Evolutionary conservation across 2,888 invertebrate genomes (phyloP), one percentile per base, ranked within the genome.

Genomic region (Azorinus chamasolen): DNA sequence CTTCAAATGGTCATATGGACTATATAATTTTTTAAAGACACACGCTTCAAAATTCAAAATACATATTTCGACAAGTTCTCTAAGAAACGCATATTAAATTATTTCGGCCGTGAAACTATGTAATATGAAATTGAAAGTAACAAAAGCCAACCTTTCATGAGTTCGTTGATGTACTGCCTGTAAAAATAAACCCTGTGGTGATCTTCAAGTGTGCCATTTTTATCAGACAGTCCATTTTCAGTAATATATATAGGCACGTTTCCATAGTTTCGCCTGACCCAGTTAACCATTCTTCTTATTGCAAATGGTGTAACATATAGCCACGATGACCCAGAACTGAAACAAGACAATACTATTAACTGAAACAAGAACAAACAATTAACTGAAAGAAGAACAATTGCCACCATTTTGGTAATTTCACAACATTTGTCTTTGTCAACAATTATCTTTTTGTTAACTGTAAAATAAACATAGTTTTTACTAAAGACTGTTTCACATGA

Each of bases 311-410:
- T 86, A 0, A 88, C 88, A 32, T 82, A 73, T 27, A 90, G 63
- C 90, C 91, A 90, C 6, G 63, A 62, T 1, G 84, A 84, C 10
- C 83, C 82, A 25, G 88, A 84, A 25, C 89, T 89, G 20, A 8
- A 66, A 43, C 45, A 45, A 3, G 4, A 18, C 4, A 14, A 20
- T 45, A 20, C 41, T 41, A 48, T 20, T n/a, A 48, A 12, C 14
- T 41, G 14, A 41, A 10, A 41, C 41, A 41, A 41, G 10, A 41
- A 41, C 14, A 41, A 41, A 41, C 10, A n/a, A n/a, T 18, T 96
- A 89, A 0, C 96, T 96, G 59, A 96, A 94, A 92, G 96, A 96
- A 89, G 97, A 96, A 1, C 94, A 94, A 0, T 96, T 95, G 87
- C 94, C 95, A 92, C 66, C 20, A 58, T n/a, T n/a, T n/a, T n/a